Evolutionary conservation across 1,140 invertebrate genomes (phyloP), one percentile per base, ranked within the genome.

Genomic region (Magallana angulata): DNA sequence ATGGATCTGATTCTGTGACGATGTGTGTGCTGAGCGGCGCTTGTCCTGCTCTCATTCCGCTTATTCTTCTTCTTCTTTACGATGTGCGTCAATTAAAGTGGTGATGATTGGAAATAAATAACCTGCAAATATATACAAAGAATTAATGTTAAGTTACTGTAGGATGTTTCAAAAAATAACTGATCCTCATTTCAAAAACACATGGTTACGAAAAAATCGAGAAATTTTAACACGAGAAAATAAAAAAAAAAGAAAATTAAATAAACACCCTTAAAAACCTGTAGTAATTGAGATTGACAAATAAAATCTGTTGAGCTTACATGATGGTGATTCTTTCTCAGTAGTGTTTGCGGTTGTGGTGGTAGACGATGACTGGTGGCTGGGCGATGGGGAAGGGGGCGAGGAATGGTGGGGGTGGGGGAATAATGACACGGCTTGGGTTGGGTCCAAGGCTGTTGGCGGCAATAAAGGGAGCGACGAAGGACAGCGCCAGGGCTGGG

Each of bases 381-480:
- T 36, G 68, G 24, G 68, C 24, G 24, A 76, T 76, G 24, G 68
- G 68, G 68, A 76, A 76, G 7, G 68, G 68, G 36, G 68, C 8
- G 4, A 76, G 12, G 68, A 76, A 76, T 30, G 68, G 68, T 76
- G 68, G 68, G 9, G 68, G 68, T 36, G 68, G 68, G 24, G 68
- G 68, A 1, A 76, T 30, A 30, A 76, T 76, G 68, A 76, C 36
- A 11, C 68, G 24, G 68, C 68, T 76, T 8, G 68, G 68, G 68
- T 76, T 76, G 24, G 18, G 68, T 76, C 68, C 68, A 1, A 76
- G 68, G 24, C 68, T 76, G 68, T 76, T 76, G 68, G 68, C 68
- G 68, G 68, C 68, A 12, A 76, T 0, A 30, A 76, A 76, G 24
- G 68, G 68, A 11, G 68, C 68, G 12, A 30, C 68, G 0, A 76